Conservation (phyloP, 2,797 vertebrate species). For the Linurgus olivaceus region DNA sequence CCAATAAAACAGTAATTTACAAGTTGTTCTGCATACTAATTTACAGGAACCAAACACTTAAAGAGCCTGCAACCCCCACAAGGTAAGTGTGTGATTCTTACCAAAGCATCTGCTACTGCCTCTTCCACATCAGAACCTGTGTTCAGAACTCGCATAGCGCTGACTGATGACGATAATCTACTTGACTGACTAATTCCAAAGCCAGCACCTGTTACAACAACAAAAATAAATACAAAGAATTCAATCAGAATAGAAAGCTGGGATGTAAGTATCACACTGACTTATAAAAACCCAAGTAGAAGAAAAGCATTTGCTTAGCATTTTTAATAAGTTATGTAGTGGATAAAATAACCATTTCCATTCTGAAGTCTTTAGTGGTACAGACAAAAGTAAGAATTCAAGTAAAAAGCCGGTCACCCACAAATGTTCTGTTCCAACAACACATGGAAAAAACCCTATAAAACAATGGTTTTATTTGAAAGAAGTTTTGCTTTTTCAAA, state of each 20-base stretch:
- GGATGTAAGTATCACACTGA: background rate
- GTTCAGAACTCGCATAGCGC: slow-evolving; percentile 95
- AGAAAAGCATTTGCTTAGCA: slow-evolving; percentile 6
- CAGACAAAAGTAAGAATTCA: background rate
- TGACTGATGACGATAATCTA: slow-evolving; percentile 92
- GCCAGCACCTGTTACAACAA: slow-evolving; percentile 78
- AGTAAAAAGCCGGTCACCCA: background rate
- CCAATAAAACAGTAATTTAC: background rate
- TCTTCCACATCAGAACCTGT: slow-evolving; percentile 95
- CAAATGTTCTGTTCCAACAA: background rate
- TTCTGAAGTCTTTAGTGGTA: background rate
- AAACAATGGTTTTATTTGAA: background rate
- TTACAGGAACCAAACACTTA: background rate
- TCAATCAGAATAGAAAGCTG: background rate
- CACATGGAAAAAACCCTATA: background rate
- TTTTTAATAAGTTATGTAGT: background rate
- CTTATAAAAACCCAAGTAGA: slow-evolving; percentile 60
- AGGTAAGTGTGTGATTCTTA: slow-evolving; percentile 56
- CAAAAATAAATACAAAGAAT: background rate
- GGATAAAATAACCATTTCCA: background rate
- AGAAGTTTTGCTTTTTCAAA: fast-evolving
- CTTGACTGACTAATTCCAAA: slow-evolving; percentile 92
- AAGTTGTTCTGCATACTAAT: background rate
- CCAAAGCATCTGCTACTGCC: slow-evolving; percentile 94
- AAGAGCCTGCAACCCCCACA: background rate